Percentiles rank a stretch among this genome's conserved stretches.
These are phyloP conservation scores for Nothoprocta pentlandii DNA, from an alignment of 2,113 vertebrate species.

Conservation along the genomic window DNA sequence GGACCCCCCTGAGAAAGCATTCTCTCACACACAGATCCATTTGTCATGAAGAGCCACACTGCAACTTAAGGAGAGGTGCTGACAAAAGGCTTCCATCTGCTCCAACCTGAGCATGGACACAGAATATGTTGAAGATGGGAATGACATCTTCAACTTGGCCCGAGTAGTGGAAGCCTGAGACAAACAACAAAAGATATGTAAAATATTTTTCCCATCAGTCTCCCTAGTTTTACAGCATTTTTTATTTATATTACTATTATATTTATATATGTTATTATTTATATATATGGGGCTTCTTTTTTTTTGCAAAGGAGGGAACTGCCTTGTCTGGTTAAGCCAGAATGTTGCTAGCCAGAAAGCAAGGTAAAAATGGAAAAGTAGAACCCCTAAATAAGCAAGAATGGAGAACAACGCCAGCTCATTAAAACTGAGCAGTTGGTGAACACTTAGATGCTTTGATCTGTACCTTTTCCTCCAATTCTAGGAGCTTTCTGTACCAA, in stretches of 20 bases:
- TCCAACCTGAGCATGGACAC: neutral
- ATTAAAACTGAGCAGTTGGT: neutral
- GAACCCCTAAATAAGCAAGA: neutral
- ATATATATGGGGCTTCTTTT: neutral
- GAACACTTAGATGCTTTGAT: neutral
- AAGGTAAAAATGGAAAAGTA: neutral
- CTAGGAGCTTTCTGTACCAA: neutral
- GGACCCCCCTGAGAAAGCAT: conserved; percentile 1
- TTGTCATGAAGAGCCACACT: conserved; percentile 22
- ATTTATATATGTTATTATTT: no score
- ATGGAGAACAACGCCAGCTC: neutral
- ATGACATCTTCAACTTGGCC: conserved; percentile 20
- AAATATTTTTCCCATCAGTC: neutral
- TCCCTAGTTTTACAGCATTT: neutral
- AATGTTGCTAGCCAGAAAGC: neutral
- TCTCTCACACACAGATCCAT: conserved; percentile 20
- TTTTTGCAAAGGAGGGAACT: neutral
- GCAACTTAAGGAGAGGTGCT: conserved; percentile 29
- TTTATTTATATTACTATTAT: no score
- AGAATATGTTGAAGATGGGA: neutral
- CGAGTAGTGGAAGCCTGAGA: conserved; percentile 1
- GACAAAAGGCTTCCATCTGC: conserved; percentile 59
- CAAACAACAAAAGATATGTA: neutral
- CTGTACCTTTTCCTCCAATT: neutral
- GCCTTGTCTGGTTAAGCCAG: neutral